Evolutionary conservation across 2,888 invertebrate species (phyloP), one percentile per base, ranked within the genome.

Genomic region (Cantharis nigra): DNA sequence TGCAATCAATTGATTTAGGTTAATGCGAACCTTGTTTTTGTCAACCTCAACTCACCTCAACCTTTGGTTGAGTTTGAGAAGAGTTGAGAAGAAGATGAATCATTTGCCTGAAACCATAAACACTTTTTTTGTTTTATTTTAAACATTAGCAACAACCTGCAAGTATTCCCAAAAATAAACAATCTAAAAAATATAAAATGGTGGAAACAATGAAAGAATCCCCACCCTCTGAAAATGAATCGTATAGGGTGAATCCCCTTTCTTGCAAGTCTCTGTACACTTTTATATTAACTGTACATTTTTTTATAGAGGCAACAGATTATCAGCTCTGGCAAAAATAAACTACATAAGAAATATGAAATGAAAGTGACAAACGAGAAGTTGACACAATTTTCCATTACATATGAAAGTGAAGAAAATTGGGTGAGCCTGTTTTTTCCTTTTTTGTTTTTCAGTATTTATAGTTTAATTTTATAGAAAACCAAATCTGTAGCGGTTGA

Each of bases 91-190:
- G 16, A 16, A 16, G 16, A 16, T 1, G 16, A 16, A 16, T 16
- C 16, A 16, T 16, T 16, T 16, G 16, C 16, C 16, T 16, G 16
- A 16, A 16, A 16, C 16, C 16, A 16, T 1, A 16, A 16, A 16
- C 16, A 16, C 16, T 16, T 16, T 16, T 16, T 16, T 16, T n/a
- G 2, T 33, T 30, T 30, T 30, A 20, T n/a, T 33, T 33, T 33
- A 5, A 33, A 33, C 2, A 16, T 16, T 16, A 33, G 33, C 13
- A 5, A 33, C 13, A 33, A 33, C n/a, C 13, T 33, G 13, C n/a
- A 5, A 13, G 3, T 0, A n/a, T 1, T 7, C 0, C 7, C n/a
- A n/a, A 49, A n/a, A n/a, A 1, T n/a, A 0, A n/a, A 49, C 5
- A 7, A 49, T 2, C 2, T 13, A n/a, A n/a, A 49, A 49, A n/a